phyloP scores from a whole-genome alignment of 2,113 vertebrate species.

The Oxyura jamaicensis region DNA sequence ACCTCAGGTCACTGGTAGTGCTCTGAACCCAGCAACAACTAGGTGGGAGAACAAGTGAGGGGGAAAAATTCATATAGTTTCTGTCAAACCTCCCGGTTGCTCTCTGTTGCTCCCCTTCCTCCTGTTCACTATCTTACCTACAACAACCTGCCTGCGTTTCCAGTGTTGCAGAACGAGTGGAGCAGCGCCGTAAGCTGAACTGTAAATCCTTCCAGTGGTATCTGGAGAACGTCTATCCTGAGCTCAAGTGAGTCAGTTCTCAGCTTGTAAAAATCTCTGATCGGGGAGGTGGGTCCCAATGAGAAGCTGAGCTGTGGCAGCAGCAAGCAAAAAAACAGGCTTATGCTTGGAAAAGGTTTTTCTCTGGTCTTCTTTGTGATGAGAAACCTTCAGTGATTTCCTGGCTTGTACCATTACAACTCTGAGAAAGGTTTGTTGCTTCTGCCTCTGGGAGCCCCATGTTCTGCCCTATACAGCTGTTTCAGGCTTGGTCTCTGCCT shows the following conservation, averaged over 20 bases:
- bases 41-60: not conserved
- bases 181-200: slow-evolving; percentile 90
- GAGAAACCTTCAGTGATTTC: not conserved
- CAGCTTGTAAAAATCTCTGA: not conserved
- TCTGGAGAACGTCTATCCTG: slow-evolving; percentile 95
- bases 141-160: slow-evolving; percentile 37
- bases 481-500: not conserved
- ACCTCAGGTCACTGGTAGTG: not conserved
- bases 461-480: not conserved
- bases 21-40: not conserved
- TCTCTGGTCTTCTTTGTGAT: not conserved
- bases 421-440: not conserved
- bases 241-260: slow-evolving; percentile 89
- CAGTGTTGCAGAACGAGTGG: slow-evolving; percentile 89
- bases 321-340: not conserved
- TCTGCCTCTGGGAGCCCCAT: not conserved
- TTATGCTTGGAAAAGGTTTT: not conserved
- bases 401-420: not conserved
- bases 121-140: not conserved
- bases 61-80: not conserved
- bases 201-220: slow-evolving; percentile 99
- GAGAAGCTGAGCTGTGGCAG: not conserved
- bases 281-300: not conserved
- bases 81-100: not conserved
- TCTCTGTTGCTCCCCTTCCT: not conserved